Evolutionary conservation across 2,888 invertebrate genomes (phyloP).

Genomic region (Hedychridium roseum): DNA sequence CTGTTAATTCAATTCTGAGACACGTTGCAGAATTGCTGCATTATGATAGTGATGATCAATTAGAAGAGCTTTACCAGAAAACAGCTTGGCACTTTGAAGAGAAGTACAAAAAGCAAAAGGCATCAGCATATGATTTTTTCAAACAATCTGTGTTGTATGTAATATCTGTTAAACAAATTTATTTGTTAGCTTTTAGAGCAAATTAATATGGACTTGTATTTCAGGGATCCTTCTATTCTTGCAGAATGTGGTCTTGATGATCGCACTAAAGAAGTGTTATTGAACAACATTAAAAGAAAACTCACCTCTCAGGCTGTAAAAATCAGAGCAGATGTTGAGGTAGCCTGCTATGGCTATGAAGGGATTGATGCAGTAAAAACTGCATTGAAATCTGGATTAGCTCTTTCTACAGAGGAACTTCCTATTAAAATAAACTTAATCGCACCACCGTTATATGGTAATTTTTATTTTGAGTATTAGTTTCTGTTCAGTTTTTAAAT

Average conservation of each 20-base stretch:
- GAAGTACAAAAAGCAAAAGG: slow-evolving; percentile 93
- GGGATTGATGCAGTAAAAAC: slow-evolving; percentile 98
- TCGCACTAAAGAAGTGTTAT: slow-evolving; percentile 87
- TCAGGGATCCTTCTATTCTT: slow-evolving; percentile 90
- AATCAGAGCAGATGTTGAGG: slow-evolving; percentile 92
- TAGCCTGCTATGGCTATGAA: slow-evolving; percentile 95
- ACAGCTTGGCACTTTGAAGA: slow-evolving; percentile 99
- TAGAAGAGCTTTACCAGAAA: slow-evolving; percentile 93
- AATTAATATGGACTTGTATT: slow-evolving; percentile 9
- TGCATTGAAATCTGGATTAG: slow-evolving; percentile 88
- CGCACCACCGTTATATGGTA: slow-evolving; percentile 95
- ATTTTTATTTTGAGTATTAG: slow-evolving; percentile 25
- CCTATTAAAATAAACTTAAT: slow-evolving; percentile 99
- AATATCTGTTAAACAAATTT: slow-evolving; percentile 1
- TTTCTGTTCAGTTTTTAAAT: neutral
- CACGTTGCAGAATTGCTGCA: slow-evolving; percentile 96
- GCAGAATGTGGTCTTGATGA: slow-evolving; percentile 96
- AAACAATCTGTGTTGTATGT: slow-evolving; percentile 96
- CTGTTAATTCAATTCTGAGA: slow-evolving; percentile 95
- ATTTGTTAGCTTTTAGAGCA: too few relatives aligned
- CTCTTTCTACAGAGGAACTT: slow-evolving; percentile 89
- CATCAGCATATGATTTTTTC: slow-evolving; percentile 96
- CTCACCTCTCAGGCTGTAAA: slow-evolving; percentile 97
- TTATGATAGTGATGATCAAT: slow-evolving; percentile 89
- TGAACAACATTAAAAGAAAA: slow-evolving; percentile 94